These are phyloP conservation scores for Synergus itoensis DNA, from an alignment of 2,888 invertebrate genomes.

Conservation along the genomic window DNA sequence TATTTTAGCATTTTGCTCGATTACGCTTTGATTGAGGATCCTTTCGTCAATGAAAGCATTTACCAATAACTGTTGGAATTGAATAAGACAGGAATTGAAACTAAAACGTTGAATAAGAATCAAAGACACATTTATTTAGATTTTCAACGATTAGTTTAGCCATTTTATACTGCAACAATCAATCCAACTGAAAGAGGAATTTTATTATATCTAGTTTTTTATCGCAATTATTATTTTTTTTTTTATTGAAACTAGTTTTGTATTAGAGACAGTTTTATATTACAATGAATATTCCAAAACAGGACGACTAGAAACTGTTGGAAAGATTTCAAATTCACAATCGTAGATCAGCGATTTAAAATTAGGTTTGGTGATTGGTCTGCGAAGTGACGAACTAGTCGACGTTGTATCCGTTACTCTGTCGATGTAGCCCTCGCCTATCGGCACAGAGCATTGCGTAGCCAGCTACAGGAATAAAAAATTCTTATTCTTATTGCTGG, in stretches of 20 bases:
- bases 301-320: neutral
- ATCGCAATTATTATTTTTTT: neutral
- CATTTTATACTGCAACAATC: neutral
- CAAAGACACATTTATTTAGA: neutral
- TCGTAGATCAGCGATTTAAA: slow-evolving; percentile 30
- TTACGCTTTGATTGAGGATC: neutral
- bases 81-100: slow-evolving; percentile 36
- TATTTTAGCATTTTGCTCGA: neutral
- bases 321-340: slow-evolving; percentile 38
- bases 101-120: neutral
- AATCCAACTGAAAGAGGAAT: neutral
- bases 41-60: neutral
- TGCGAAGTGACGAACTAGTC: slow-evolving; percentile 32
- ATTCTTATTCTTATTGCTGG: slow-evolving; percentile 57
- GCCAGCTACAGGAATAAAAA: slow-evolving; percentile 61
- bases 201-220: neutral
- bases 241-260: neutral
- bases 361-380: slow-evolving; percentile 5
- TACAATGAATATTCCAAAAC: neutral
- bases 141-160: neutral
- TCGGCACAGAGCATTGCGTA: slow-evolving; percentile 60
- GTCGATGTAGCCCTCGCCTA: slow-evolving; percentile 58
- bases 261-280: neutral
- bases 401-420: slow-evolving; percentile 43
- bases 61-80: slow-evolving; percentile 21